Evolutionary conservation across 92 coral and sea anemone genomes (phyloP), one percentile per base, ranked within the genome.

Genomic region (Umimayanthus chanpuru): DNA sequence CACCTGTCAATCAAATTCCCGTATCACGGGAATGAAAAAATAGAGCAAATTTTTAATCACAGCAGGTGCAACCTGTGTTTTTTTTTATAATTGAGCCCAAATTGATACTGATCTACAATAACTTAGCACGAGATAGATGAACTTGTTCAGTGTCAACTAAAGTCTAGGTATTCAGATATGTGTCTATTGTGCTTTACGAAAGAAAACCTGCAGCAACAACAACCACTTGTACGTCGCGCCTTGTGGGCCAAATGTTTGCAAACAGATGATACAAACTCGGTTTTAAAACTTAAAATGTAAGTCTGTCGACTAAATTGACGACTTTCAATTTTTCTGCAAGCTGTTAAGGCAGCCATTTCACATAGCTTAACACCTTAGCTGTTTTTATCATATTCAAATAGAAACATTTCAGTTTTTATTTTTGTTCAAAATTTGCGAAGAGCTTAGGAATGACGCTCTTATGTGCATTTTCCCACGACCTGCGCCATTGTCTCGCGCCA

Each of bases 381-480:
- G 26, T 28, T 80, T 77, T 43, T 36, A 32, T 32, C 18, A 23
- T 9, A 4, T 81, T 81, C 40, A 43, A 39, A 6, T 30, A 38
- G 39, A 23, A 64, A 67, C 11, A 65, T 10, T 40, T 64, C 43
- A 58, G 18, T 40, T 81, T 26, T 70, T 53, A n/a, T 7, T 50
- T 40, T 44, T 49, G 77, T 83, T 29, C 15, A 50, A 26, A 70
- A 8, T 83, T 70, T 39, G 47, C n/a, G 76, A 41, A 68, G 86
- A 67, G 78, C 55, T 83, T 47, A n/a, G 87, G 44, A 83, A 67
- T 83, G 55, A 43, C 87, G 73, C 39, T 26, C 3, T 15, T 44
- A 18, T 25, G 28, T 47, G 87, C 49, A 68, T 83, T 83, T 83
- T 83, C 87, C 87, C 87, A 83, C 87, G 87, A 83, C 74, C 87